Evolutionary conservation across 2,113 vertebrate genomes (phyloP), one percentile per base, ranked within the genome.

Genomic region (Hoplias malabaricus): DNA sequence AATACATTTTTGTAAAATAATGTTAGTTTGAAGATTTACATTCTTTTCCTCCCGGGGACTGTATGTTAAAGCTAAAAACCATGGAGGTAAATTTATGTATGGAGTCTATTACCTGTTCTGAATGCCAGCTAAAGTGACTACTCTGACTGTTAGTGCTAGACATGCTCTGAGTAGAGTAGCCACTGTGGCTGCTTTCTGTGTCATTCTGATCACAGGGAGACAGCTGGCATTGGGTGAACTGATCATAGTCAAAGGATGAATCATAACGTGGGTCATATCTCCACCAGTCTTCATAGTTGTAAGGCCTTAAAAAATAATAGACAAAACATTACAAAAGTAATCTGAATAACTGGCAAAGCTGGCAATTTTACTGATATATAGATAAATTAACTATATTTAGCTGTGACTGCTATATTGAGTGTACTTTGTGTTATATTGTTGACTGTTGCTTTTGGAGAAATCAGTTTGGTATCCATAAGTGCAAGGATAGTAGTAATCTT

Each of bases 151-250:
- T 13, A 5, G 57, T 62, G 57, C 57, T 62, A n/a, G 57, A 4
- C 29, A 33, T 62, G 31, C 57, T 62, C 7, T 62, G 57, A 19
- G 57, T 62, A 34, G 57, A 62, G 57, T 62, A 62, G 57, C 14
- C 57, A 62, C 57, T 62, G 27, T 62, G 57, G 57, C 31, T 33
- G 31, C 57, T 62, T 62, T 62, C 29, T 9, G 29, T 62, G 29
- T 62, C 29, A 19, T 31, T 19, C 31, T 62, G 57, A 62, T 62
- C 57, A 29, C 57, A 31, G n/a, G 33, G 34, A 1, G 57, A 34
- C 29, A n/a, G 57, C 57, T 33, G 29, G 16, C n/a, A n/a, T 12
- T 33, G 57, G 57, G 29, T 6, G n/a, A 62, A 33, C 8, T 33
- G 16, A 34, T n/a, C 29, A 62, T n/a, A 31, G 31, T 34, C 57